These are phyloP conservation scores for Aphaenogaster rudis DNA, from an alignment of 1,140 invertebrate genomes.

Conservation along the genomic window DNA sequence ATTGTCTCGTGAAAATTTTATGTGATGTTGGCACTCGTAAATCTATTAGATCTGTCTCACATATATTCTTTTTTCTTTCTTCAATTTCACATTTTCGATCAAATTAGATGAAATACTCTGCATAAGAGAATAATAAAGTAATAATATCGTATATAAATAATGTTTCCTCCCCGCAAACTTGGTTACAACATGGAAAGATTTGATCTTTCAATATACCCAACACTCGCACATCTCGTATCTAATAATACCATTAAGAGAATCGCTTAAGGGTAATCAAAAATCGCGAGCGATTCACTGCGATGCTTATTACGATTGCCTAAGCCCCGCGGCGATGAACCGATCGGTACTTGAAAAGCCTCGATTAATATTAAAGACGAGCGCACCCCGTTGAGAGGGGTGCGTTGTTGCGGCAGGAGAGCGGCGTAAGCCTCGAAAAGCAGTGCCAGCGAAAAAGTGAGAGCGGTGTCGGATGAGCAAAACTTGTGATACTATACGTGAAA, in stretches of 20 bases:
- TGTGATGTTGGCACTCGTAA: neutral
- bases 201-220: neutral
- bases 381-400: neutral
- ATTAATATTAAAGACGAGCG: slow-evolving; percentile 41
- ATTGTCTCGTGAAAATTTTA: neutral
- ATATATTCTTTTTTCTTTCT: neutral
- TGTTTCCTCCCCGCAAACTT: neutral
- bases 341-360: slow-evolving; percentile 11
- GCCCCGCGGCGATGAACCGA: slow-evolving; percentile 37
- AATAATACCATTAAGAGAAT: slow-evolving; percentile 1
- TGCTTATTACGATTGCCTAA: slow-evolving; percentile 2
- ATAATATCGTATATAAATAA: slow-evolving; percentile 2
- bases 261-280: neutral
- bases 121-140: slow-evolving; percentile 10
- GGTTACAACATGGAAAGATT: neutral
- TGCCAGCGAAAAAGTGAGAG: slow-evolving; percentile 60
- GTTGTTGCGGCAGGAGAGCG: neutral
- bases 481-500: slow-evolving; percentile 84
- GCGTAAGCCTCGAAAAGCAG: slow-evolving; percentile 55
- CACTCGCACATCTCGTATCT: neutral
- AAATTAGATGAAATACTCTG: neutral
- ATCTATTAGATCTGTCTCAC: neutral
- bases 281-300: neutral
- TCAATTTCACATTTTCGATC: neutral
- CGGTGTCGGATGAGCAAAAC: slow-evolving; percentile 79